Evolutionary conservation across 1,140 invertebrate species (phyloP).

Genomic region (Amphibalanus amphitrite): DNA sequence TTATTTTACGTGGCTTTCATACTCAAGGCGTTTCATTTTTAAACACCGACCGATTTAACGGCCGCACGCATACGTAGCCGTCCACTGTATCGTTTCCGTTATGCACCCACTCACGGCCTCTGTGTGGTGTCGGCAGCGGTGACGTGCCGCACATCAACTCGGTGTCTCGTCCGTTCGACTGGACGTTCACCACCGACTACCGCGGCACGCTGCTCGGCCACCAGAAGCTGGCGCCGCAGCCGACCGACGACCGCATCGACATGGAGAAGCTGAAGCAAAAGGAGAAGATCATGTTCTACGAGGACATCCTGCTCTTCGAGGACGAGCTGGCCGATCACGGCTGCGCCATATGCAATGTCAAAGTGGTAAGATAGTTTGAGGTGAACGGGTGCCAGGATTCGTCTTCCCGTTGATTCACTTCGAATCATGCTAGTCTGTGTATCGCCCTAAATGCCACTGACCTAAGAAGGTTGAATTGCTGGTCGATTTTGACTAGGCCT

Average conservation of each 20-base stretch:
- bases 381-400: too few species aligned
- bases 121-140: background rate
- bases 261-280: constrained; percentile 72
- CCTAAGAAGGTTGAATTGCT: too few species aligned
- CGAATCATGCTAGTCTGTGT: too few species aligned
- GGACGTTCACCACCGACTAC: constrained; percentile 94
- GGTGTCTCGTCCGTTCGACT: constrained; percentile 80
- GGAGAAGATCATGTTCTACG: constrained; percentile 88
- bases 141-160: constrained; percentile 31
- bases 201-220: constrained; percentile 60
- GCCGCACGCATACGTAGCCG: too few species aligned
- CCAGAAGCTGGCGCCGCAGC: too few species aligned
- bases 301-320: constrained; percentile 86
- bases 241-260: constrained; percentile 63
- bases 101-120: background rate
- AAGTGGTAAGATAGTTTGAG: constrained; percentile 78
- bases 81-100: too few species aligned
- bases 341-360: constrained; percentile 68
- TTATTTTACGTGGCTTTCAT: too few species aligned
- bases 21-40: too few species aligned
- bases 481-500: too few species aligned
- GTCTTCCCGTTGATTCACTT: too few species aligned
- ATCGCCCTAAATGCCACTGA: too few species aligned
- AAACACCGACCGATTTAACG: too few species aligned
- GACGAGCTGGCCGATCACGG: constrained; percentile 98